phyloP scores from a whole-genome alignment of 2,888 invertebrate genomes.

The Drosophila infuscata region DNA sequence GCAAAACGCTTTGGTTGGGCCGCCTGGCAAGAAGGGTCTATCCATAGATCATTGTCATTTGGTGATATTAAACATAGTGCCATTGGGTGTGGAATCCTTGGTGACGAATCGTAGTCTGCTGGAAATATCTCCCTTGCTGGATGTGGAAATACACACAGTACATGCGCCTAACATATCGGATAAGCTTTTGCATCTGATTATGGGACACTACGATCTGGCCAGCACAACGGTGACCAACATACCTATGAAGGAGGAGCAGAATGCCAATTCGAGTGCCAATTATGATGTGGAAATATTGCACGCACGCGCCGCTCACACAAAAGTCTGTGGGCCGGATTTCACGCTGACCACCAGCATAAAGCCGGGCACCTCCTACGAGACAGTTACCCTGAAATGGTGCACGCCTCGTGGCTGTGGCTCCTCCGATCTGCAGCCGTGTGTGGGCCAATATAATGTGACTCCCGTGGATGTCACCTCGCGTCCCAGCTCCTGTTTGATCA shows the following conservation, averaged over 20 bases:
- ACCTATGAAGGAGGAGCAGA: constrained; percentile 99
- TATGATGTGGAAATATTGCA: constrained; percentile 99
- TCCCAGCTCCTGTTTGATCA: constrained; percentile 98
- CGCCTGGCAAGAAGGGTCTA: constrained; percentile 88
- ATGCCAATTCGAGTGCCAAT: constrained; percentile 98
- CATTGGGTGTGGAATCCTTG: constrained; percentile 91
- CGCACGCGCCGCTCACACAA: constrained; percentile 93
- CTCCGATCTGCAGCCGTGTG: constrained; percentile 92
- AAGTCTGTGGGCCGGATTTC: constrained; percentile 90
- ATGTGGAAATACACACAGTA: constrained; percentile 93
- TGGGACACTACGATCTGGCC: constrained; percentile 95
- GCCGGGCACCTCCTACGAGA: constrained; percentile 91
- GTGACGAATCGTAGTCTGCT: constrained; percentile 90
- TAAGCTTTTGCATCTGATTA: constrained; percentile 90
- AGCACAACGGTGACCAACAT: constrained; percentile 99
- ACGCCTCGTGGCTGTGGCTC: constrained; percentile 95
- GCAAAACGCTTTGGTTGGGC: constrained; percentile 90
- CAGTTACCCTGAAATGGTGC: constrained; percentile 97
- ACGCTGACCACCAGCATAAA: constrained; percentile 87
- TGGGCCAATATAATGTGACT: constrained; percentile 95
- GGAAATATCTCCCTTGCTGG: constrained; percentile 90
- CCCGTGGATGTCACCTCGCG: constrained; percentile 98
- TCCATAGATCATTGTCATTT: constrained; percentile 95
- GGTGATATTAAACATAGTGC: constrained; percentile 95
- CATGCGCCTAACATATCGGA: constrained; percentile 91